Base-by-base conservation (phyloP, 1,140 invertebrate genomes). In the Hermetia illucens region DNA sequence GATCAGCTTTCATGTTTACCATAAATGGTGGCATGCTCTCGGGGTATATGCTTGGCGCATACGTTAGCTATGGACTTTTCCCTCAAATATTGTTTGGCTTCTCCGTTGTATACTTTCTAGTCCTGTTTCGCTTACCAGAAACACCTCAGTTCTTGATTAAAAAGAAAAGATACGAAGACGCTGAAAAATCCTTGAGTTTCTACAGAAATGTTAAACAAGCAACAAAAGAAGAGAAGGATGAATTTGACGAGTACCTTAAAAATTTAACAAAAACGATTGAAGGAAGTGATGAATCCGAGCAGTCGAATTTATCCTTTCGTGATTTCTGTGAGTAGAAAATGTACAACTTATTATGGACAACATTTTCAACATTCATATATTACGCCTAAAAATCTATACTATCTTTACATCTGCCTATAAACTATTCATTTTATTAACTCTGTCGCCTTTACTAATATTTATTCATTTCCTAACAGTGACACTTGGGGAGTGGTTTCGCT, bases 11-110 rank as follows among this genome's bases (percentile, higher is more conserved):
- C 1, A 44, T 51, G 40, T 19, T 57, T 3, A 41, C 46, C 13
- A 42, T 54, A 12, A 54, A 54, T 39, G 29, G 48, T 4, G 54
- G 54, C 20, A 50, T 56, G 9, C n/a, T 60, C 18, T 39, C 47
- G 24, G 55, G 53, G 20, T 56, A 43, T 10, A 44, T 59, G 2
- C 34, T 57, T 1, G 48, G 53, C 4, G 46, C 53, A 1, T 43
- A 55, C 27, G 31, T 60, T 5, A 41, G 47, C 8, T 60, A 55
- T 25, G 44, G 50, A 17, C 33, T 51, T 1, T 54, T 59, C 18
- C 57, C 57, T 12, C 42, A 41, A 13, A 34, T 48, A 1, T 45
- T 50, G 2, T 40, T 58, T 2, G 39, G 33, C 1, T 27, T 59
- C 12, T 57, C 57, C 0, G 5, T 56, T 4, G 12, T 52, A 0